A percentile compares a stretch with the other conserved stretches of the same genome.
Evolutionary conservation across 2,113 vertebrate species (phyloP).

Genomic region (Neodon shergylaensis): DNA sequence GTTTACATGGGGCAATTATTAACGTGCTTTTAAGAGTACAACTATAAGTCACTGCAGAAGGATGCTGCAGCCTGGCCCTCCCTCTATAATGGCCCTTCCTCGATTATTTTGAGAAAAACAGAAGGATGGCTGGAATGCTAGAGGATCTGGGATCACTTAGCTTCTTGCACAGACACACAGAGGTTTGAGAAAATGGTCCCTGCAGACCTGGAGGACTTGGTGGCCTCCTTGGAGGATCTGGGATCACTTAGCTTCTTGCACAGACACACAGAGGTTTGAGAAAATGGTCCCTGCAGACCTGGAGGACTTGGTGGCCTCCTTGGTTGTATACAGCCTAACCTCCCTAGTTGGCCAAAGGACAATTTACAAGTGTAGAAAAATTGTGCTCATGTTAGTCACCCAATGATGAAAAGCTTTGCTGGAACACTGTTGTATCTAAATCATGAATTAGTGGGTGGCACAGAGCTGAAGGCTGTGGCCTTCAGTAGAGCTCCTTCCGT

Average conservation of each 20-base stretch:
- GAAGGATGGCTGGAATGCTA: neutral
- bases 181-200: neutral
- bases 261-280: neutral
- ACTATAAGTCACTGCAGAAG: neutral
- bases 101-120: neutral
- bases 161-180: neutral
- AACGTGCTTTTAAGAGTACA: neutral
- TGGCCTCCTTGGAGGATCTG: neutral
- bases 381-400: neutral
- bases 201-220: neutral
- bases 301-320: neutral
- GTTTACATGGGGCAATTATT: neutral
- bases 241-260: neutral
- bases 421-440: neutral
- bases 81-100: neutral
- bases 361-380: neutral
- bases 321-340: neutral
- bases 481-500: neutral
- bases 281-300: neutral
- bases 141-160: neutral
- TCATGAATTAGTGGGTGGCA: neutral
- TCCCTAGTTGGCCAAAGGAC: neutral
- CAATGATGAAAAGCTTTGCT: neutral
- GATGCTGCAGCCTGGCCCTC: neutral
- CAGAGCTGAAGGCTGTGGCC: neutral